Base-by-base conservation (phyloP, 2,113 vertebrate species). In the Callipepla californica region DNA sequence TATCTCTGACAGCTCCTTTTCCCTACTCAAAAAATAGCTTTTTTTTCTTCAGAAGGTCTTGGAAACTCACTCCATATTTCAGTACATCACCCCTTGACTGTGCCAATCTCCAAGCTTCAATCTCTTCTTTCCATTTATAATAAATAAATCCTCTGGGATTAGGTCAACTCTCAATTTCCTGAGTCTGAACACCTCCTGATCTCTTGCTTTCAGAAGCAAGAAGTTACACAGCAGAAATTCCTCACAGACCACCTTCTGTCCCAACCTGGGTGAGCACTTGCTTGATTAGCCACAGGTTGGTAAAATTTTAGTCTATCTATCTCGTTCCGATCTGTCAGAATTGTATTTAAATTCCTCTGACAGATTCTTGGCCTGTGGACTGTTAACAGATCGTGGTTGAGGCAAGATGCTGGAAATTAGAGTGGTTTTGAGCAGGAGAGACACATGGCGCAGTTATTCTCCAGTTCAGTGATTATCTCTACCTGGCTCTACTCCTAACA, bases 321-420 rank as follows among this genome's bases (percentile, higher is more conserved):
- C 87, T 87, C 66, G 55, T 82, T 87, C 70, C 63, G 84, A 80
- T 96, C 87, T 77, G 91, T 93, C 94, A 94, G 94, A 91, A 87
- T 89, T 93, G 93, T 95, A 92, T 90, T 93, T 91, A 87, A 95
- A 87, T 94, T 69, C 79, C 89, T 67, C 87, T 95, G 95, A 93
- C 93, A 94, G 94, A 77, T 96, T 95, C 91, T 96, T 96, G 95
- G 96, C 96, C 89, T 34, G 79, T 79, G 77, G 79, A 25, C 85
- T 20, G 18, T 63, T 94, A 96, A 89, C 96, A 96, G 96, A 95
- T 94, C 91, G 91, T 65, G 55, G 91, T 69, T 87, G 95, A 95
- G 55, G 89, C 85, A 84, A 94, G 93, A 95, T 93, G 75, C 89
- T 94, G 91, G 95, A 95, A 93, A 94, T 92, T 59, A 59, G 91